Conservation (phyloP, 1,140 invertebrate species). For the Drosophila repletoides region DNA sequence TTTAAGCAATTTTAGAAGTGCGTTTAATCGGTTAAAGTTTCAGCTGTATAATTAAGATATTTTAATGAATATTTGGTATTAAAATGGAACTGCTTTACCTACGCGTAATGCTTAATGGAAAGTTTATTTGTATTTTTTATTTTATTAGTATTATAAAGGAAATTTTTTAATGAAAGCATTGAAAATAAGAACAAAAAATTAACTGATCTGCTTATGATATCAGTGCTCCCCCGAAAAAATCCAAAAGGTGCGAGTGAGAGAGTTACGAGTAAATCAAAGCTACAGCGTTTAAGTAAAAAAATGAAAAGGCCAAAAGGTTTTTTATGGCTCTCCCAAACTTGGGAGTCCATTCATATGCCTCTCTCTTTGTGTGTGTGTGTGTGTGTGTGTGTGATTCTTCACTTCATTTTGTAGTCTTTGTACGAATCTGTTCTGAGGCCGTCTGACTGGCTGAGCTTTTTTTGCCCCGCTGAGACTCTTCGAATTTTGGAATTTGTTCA, state of each 20-base stretch:
- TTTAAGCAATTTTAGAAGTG: no score
- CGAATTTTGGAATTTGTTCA: constrained; percentile 81
- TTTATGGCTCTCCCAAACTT: constrained; percentile 36
- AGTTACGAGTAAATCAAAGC: neutral
- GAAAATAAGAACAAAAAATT: no score
- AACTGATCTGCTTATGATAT: neutral
- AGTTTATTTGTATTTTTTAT: no score
- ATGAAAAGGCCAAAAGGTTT: constrained; percentile 11
- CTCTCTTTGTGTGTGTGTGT: neutral
- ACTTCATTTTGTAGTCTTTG: constrained; percentile 70
- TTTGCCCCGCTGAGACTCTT: constrained; percentile 49
- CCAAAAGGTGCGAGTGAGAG: neutral
- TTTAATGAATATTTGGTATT: no score
- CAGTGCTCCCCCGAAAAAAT: no score
- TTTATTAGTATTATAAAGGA: no score
- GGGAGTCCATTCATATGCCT: constrained; percentile 34
- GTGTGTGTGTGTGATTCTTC: constrained; percentile 36
- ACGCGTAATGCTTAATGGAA: no score
- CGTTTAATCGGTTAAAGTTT: no score
- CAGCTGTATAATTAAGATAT: no score
- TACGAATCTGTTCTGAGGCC: constrained; percentile 39
- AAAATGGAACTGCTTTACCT: no score
- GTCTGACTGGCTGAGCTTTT: constrained; percentile 68
- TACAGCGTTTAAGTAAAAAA: constrained; percentile 4
- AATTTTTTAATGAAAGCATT: no score